Conservation (phyloP, 2,113 vertebrate genomes). For the Chaetodon trifascialis region DNA sequence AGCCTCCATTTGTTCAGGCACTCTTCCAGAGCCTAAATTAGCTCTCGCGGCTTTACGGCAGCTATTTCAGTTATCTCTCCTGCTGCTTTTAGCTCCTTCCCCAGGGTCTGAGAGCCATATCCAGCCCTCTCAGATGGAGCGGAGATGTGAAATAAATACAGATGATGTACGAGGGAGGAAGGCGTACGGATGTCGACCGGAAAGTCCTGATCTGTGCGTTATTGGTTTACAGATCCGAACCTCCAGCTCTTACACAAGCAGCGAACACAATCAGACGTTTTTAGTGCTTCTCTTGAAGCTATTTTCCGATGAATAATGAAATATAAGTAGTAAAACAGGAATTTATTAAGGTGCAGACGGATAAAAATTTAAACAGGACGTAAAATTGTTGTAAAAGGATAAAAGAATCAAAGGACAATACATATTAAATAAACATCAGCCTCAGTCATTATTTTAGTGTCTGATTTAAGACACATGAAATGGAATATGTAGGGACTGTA, state of each 20-base stretch:
- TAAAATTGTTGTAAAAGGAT: too few relatives aligned
- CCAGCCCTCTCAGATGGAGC: slow-evolving; percentile 21
- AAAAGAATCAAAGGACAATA: too few relatives aligned
- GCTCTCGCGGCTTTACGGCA: slow-evolving; percentile 37
- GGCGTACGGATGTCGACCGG: slow-evolving; percentile 4
- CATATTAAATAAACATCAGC: too few relatives aligned
- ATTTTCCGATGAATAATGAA: background rate
- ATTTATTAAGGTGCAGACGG: too few relatives aligned
- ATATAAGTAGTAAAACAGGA: background rate
- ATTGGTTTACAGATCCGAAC: background rate
- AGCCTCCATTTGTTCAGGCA: slow-evolving; percentile 52
- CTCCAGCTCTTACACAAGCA: background rate
- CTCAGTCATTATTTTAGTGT: too few relatives aligned
- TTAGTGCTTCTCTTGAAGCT: background rate
- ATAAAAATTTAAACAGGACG: too few relatives aligned
- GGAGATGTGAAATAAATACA: slow-evolving; percentile 42
- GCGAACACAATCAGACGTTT: background rate
- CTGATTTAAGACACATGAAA: background rate
- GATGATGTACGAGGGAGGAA: slow-evolving; percentile 16
- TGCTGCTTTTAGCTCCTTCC: slow-evolving; percentile 54
- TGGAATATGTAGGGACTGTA: background rate
- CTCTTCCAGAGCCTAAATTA: slow-evolving; percentile 45
- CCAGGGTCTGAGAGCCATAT: slow-evolving; percentile 20
- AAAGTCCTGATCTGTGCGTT: background rate
- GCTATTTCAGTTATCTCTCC: slow-evolving; percentile 60